Evolutionary conservation across 1,140 invertebrate species (phyloP).

Genomic region (Capitella teleta): DNA sequence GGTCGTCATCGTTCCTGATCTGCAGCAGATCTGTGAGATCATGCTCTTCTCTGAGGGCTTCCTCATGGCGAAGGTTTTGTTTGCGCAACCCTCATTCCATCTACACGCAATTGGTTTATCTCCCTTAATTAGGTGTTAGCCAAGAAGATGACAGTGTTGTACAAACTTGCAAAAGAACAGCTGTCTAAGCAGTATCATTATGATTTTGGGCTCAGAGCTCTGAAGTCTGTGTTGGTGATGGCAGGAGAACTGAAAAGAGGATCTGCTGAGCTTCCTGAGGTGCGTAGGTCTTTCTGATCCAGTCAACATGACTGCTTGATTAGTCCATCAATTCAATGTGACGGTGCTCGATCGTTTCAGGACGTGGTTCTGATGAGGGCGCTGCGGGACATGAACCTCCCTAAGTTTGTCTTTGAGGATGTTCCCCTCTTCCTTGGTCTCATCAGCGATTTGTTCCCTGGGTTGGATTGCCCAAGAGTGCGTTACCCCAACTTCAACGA

Average conservation of each 20-base stretch:
- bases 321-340: constrained; percentile 8
- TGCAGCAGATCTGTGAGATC: constrained; percentile 80
- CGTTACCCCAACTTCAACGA: constrained; percentile 73
- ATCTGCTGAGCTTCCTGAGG: constrained; percentile 61
- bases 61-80: constrained; percentile 68
- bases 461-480: constrained; percentile 70
- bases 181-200: constrained; percentile 86
- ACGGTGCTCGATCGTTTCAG: constrained; percentile 22
- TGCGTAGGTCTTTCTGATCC: constrained; percentile 9
- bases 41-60: constrained; percentile 86
- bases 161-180: constrained; percentile 70
- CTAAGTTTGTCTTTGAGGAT: constrained; percentile 83
- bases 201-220: constrained; percentile 78
- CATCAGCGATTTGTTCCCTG: constrained; percentile 78
- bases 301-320: too few species aligned
- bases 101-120: too few species aligned
- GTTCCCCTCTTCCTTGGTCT: constrained; percentile 76
- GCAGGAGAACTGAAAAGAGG: constrained; percentile 71
- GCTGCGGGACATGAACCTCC: constrained; percentile 78
- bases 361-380: constrained; percentile 77
- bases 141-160: constrained; percentile 85
- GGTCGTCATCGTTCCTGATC: constrained; percentile 75
- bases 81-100: too few species aligned
- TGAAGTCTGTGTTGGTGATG: constrained; percentile 80
- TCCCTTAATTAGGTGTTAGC: constrained; percentile 55